Evolutionary conservation across 2,888 invertebrate species (phyloP), one percentile per base, ranked within the genome.

Genomic region (Drosophila quinaria): DNA sequence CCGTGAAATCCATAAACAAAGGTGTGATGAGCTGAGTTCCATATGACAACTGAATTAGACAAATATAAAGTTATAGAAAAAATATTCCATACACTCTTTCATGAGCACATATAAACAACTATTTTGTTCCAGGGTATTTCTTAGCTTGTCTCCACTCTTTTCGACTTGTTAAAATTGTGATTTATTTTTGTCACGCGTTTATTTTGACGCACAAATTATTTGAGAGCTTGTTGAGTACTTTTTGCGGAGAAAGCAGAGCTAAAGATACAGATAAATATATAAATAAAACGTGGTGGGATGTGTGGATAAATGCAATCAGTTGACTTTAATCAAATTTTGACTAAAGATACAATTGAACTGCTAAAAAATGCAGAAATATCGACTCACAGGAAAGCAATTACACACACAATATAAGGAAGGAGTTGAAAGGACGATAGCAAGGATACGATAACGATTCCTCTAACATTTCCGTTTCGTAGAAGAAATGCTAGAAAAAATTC

Each of bases 171-270:
- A 19, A 51, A 44, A 47, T 77, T 82, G 71, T 85, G 85, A 85
- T 85, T 87, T 85, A 85, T 85, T 85, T 85, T 87, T 71, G 78
- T 80, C 85, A 82, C 71, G 78, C 75, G 77, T 74, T 59, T 50
- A 79, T 64, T 62, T 78, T 75, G 84, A 72, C 81, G 75, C 70
- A 72, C 60, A 66, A 63, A 69, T 64, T 58, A 69, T 61, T 54
- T 52, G 56, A 61, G 52, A 31, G 51, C 64, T 65, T 55, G 52
- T 59, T 72, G 64, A 68, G 39, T 55, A 64, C 50, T 55, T 72
- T 44, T 65, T 41, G 41, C 44, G 44, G 25, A 65, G 33, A n/a
- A 54, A 41, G 13, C 29, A 29, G 52, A 51, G 46, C 19, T 8
- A 37, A 58, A 56, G 37, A 49, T 41, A 17, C 11, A 50, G 33